These are phyloP conservation scores for Halichoeres trimaculatus DNA, from an alignment of 2,113 vertebrate genomes.

Conservation along the genomic window DNA sequence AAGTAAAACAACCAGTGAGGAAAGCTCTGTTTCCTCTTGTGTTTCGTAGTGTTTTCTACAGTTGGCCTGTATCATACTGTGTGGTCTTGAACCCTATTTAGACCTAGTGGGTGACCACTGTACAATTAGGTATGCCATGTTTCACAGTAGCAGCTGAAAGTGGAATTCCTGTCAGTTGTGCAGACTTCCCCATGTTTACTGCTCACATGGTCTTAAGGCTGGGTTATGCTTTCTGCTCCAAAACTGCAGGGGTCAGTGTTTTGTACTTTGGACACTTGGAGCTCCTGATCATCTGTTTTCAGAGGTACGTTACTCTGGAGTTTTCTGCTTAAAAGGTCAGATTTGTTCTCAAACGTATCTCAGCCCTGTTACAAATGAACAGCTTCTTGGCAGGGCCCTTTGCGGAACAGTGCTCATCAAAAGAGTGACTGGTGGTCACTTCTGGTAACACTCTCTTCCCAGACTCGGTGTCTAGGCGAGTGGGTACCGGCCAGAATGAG, in stretches of 20 bases:
- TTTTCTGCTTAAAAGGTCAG: constrained; percentile 61
- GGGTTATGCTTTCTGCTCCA: no score
- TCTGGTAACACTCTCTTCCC: constrained; percentile 42
- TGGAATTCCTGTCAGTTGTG: constrained; percentile 76
- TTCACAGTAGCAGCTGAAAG: constrained; percentile 77
- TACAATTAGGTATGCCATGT: constrained; percentile 82
- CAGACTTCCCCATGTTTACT: constrained; percentile 75
- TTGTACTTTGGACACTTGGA: no score
- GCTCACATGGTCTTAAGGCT: no score
- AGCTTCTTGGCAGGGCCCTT: constrained; percentile 31
- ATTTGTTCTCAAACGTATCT: constrained; percentile 21
- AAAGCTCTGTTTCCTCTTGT: constrained; percentile 65
- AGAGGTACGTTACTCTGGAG: no score
- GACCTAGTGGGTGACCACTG: constrained; percentile 81
- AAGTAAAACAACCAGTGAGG: constrained; percentile 72
- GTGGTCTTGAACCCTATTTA: constrained; percentile 84
- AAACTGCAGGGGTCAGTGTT: no score
- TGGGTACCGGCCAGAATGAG: constrained; percentile 49
- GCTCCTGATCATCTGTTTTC: no score
- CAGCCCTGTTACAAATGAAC: constrained; percentile 19
- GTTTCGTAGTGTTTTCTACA: constrained; percentile 70
- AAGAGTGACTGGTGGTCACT: constrained; percentile 48
- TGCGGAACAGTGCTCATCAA: constrained; percentile 26
- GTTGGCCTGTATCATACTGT: constrained; percentile 73
- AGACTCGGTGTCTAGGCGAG: constrained; percentile 49